phyloP scores from a whole-genome alignment of 1,140 invertebrate species.

The Calephelis virginiensis region DNA sequence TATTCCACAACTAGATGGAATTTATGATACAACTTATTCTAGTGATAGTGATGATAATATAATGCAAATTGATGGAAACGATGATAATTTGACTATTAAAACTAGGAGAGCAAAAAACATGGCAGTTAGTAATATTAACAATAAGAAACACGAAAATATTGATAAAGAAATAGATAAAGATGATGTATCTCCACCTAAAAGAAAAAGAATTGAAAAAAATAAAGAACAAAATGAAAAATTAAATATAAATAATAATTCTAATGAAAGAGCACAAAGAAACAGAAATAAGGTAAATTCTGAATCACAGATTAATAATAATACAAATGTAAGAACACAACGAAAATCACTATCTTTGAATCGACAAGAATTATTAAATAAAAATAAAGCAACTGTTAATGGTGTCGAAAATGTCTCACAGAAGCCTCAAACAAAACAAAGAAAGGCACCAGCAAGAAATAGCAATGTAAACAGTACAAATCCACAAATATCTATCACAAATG shows the following conservation, averaged over 20 bases:
- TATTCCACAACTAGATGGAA: conserved; percentile 80
- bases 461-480: conserved; percentile 36
- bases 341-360: conserved; percentile 28
- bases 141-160: conserved; percentile 30
- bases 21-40: conserved; percentile 57
- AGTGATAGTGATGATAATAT: conserved; percentile 44
- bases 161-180: conserved; percentile 37
- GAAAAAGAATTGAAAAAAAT: conserved; percentile 31
- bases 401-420: conserved; percentile 14
- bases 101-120: conserved; percentile 34
- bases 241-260: conserved; percentile 8
- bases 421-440: conserved; percentile 19
- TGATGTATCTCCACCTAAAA: conserved; percentile 61
- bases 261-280: conserved; percentile 3
- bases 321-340: conserved; percentile 13
- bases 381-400: conserved; percentile 1
- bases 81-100: conserved; percentile 36
- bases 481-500: conserved; percentile 49
- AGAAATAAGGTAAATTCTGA: conserved; percentile 14
- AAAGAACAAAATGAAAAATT: conserved; percentile 22
- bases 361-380: conserved; percentile 16
- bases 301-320: conserved; percentile 5
- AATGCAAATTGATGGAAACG: conserved; percentile 59
- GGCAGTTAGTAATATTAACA: conserved; percentile 25
- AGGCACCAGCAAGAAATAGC: conserved; percentile 14